These are phyloP conservation scores for Melopsittacus undulatus DNA, from an alignment of 2,797 vertebrate species.

Conservation along the genomic window DNA sequence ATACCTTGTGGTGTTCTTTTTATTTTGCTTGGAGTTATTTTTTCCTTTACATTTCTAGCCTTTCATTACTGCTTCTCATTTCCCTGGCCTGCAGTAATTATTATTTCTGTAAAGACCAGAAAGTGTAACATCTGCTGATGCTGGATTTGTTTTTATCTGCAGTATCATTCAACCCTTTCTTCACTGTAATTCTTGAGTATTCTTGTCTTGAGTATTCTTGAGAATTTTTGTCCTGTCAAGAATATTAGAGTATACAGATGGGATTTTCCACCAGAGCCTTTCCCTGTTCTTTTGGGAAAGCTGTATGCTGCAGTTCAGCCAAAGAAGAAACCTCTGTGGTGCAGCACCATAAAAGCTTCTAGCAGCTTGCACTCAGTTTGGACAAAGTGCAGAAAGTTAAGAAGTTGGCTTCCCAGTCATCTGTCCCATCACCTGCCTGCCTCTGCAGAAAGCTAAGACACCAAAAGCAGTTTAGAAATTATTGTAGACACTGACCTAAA, in stretches of 20 bases:
- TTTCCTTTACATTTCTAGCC: background rate
- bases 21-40: slow-evolving; percentile 40
- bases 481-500: background rate
- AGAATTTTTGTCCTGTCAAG: slow-evolving; percentile 9
- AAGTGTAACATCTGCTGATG: background rate
- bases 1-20: slow-evolving; percentile 51
- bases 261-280: slow-evolving; percentile 31
- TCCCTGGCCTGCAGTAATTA: slow-evolving; percentile 4
- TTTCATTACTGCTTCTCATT: background rate
- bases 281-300: slow-evolving; percentile 10
- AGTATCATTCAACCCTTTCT: background rate
- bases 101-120: background rate
- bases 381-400: background rate
- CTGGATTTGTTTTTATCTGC: background rate
- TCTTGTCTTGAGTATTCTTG: too few species aligned
- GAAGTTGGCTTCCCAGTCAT: background rate
- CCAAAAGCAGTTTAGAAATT: background rate
- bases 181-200: background rate
- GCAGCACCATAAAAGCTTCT: background rate
- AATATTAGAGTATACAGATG: background rate
- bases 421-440: background rate
- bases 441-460: background rate
- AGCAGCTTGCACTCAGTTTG: background rate
- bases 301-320: slow-evolving; percentile 22
- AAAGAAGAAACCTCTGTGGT: slow-evolving; percentile 4